A percentile compares a stretch with the other conserved stretches of the same genome.
Conservation (phyloP, 1,140 invertebrate genomes). For the Drosophila mauritiana region DNA sequence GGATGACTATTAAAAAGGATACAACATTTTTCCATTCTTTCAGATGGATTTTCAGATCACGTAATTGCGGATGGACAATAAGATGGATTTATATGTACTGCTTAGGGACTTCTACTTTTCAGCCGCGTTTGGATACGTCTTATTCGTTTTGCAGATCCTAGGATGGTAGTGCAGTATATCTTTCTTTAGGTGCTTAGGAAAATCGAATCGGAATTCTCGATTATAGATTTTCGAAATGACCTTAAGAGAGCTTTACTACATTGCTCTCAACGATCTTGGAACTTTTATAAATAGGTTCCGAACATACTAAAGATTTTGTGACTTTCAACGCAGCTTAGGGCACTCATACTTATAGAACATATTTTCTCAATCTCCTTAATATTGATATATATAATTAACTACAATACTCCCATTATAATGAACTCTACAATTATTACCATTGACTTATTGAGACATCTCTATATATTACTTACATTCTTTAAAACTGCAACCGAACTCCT, state of each 20-base stretch:
- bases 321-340: constrained; percentile 59
- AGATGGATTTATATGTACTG: constrained; percentile 9
- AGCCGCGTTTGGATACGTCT: constrained; percentile 16
- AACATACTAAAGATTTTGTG: constrained; percentile 45
- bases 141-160: neutral
- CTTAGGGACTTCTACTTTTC: constrained; percentile 16
- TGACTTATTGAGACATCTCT: too few species aligned
- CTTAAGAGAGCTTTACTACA: neutral
- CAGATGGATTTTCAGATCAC: constrained; percentile 5
- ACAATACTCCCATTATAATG: too few species aligned
- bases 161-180: neutral
- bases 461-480: neutral
- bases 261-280: neutral
- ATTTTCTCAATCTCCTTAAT: too few species aligned
- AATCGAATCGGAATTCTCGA: neutral
- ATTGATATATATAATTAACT: neutral
- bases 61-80: neutral
- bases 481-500: constrained; percentile 3
- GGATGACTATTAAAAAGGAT: constrained; percentile 7
- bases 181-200: constrained; percentile 12
- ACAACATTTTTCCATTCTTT: neutral
- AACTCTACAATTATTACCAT: too few species aligned
- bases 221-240: constrained; percentile 3
- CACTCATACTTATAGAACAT: too few species aligned
- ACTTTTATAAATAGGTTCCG: constrained; percentile 16